Base-by-base conservation (phyloP, 2,113 vertebrate species). In the Lasiurus borealis region DNA sequence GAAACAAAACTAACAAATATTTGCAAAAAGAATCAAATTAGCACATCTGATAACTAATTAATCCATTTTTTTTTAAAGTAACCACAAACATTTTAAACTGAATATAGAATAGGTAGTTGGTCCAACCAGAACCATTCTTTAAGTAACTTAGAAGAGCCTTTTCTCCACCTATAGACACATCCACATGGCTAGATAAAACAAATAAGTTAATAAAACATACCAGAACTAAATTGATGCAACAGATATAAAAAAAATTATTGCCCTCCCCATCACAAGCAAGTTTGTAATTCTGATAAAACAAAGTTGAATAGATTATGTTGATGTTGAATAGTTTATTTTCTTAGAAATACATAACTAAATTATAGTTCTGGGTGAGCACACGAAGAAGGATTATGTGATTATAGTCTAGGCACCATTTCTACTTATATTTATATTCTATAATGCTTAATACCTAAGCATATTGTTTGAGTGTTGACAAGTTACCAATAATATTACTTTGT, bases 381-480 rank as follows among this genome's bases (percentile, higher is more conserved):
- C 44, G 73, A 78, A 82, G 62, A 82, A 34, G 68, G 46, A 75
- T 96, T 95, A 93, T 90, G 82, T 87, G 81, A 87, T 93, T 92
- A 78, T 69, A 46, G 21, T 71, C 12, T 50, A 78, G 72, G 54
- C 36, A 44, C 21, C n/a, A 25, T 90, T 82, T 92, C 48, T 90
- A 77, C 27, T 87, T 87, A 54, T 68, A 86, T 94, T 93, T 97
- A 52, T 90, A 77, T 46, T 93, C 59, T 46, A n/a, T 86, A 92
- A 80, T 93, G 81, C 81, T 95, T 87, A 81, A 90, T 81, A 71
- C 52, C 59, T 85, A 40, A 85, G 68, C 4, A 6, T 66, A 96
- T 92, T 92, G 77, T 90, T 46, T 77, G 68, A 95, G 90, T 90
- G 92, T 88, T 96, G 96, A 96, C 92, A 95, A 84, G 80, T 54